Percentiles rank a stretch among this genome's conserved stretches.
Evolutionary conservation across 1,140 invertebrate genomes (phyloP).

Genomic region (Atopsyche davidsoni): DNA sequence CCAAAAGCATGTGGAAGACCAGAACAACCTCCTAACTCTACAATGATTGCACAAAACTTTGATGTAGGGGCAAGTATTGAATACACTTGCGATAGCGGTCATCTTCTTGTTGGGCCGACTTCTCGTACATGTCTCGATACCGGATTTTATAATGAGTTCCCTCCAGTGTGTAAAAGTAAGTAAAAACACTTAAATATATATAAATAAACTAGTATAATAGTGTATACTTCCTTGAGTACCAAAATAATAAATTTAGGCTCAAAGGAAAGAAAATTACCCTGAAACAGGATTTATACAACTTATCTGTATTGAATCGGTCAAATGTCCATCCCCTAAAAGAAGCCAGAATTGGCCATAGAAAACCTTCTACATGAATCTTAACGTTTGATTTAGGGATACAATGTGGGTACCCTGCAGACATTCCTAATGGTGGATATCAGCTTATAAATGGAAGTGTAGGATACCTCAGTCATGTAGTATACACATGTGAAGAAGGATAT

Average conservation of each 20-base stretch:
- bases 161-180: constrained; percentile 89
- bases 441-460: constrained; percentile 78
- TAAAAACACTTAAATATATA: too few relatives aligned
- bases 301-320: too few relatives aligned
- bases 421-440: constrained; percentile 73
- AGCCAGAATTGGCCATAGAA: too few relatives aligned
- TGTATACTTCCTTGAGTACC: too few relatives aligned
- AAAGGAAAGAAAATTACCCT: too few relatives aligned
- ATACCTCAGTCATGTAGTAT: constrained; percentile 80
- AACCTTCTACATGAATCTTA: too few relatives aligned
- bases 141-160: constrained; percentile 90
- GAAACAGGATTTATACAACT: too few relatives aligned
- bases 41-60: constrained; percentile 67
- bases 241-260: too few relatives aligned
- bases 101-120: constrained; percentile 78
- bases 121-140: constrained; percentile 80
- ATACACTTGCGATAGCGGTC: constrained; percentile 80
- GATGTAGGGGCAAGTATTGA: constrained; percentile 82
- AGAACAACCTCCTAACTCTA: constrained; percentile 89
- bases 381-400: constrained; percentile 67
- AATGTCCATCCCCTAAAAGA: too few relatives aligned
- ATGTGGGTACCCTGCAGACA: constrained; percentile 82
- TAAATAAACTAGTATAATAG: too few relatives aligned
- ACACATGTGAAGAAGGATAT: constrained; percentile 76
- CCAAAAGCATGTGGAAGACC: constrained; percentile 84